Evolutionary conservation across 2,113 vertebrate species (phyloP).

Genomic region (Dolichotis patagonum): DNA sequence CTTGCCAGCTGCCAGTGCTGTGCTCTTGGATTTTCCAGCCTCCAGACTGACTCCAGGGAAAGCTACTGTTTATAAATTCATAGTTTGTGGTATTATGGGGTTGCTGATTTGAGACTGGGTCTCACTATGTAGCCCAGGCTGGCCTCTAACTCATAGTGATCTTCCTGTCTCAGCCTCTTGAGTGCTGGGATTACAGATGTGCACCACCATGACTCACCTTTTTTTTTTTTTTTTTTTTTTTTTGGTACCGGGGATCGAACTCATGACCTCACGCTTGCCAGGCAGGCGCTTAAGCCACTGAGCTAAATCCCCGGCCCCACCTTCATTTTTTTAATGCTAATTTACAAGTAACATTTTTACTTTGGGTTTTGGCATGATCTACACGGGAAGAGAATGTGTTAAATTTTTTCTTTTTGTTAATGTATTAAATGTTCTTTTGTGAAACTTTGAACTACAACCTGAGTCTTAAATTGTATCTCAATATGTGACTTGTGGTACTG

Average conservation of each 20-base stretch:
- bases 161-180: background rate
- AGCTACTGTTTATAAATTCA: background rate
- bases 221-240: no score
- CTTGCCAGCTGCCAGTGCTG: background rate
- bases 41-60: background rate
- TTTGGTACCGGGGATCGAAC: no score
- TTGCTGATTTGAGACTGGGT: background rate
- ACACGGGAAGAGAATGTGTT: background rate
- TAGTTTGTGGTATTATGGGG: background rate
- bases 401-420: background rate
- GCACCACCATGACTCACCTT: background rate
- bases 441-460: background rate
- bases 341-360: background rate
- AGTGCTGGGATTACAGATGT: background rate
- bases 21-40: background rate
- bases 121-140: background rate
- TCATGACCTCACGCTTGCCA: no score
- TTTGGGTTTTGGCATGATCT: background rate
- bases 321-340: background rate
- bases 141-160: background rate
- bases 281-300: no score
- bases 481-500: background rate
- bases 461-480: background rate
- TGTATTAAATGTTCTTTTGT: background rate
- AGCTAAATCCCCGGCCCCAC: no score